phyloP scores from a whole-genome alignment of 2,113 vertebrate species.

The Microcebus lehilahytsara region DNA sequence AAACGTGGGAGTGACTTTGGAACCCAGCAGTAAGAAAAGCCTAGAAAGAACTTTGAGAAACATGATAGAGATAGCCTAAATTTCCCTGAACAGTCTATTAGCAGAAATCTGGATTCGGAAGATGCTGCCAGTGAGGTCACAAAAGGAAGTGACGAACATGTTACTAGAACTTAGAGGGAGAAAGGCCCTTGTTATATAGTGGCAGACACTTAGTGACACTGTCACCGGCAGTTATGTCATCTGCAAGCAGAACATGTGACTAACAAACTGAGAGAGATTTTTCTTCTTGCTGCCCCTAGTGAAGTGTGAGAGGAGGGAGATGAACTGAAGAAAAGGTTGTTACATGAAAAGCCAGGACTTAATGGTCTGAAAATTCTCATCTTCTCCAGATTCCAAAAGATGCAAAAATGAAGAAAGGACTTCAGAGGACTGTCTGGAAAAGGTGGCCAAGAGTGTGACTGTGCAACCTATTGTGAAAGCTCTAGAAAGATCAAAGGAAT shows the following conservation, averaged over 20 bases:
- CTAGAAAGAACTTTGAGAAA: background rate
- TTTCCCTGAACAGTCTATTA: fast-evolving
- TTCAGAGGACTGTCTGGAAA: background rate
- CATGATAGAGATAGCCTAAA: background rate
- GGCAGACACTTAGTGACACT: background rate
- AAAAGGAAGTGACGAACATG: background rate
- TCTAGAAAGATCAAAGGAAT: background rate
- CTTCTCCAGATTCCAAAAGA: background rate
- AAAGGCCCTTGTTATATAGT: background rate
- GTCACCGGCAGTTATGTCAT: background rate
- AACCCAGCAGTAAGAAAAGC: background rate
- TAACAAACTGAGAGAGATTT: fast-evolving
- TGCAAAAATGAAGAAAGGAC: background rate
- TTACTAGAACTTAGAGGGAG: background rate
- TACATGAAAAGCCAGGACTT: background rate
- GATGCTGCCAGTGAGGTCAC: no score
- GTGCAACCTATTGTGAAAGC: background rate
- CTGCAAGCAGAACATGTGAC: background rate
- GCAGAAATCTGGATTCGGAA: background rate
- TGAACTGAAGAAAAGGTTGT: background rate
- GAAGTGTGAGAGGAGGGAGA: background rate
- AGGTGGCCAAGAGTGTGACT: background rate
- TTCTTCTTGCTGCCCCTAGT: background rate
- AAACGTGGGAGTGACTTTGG: background rate
- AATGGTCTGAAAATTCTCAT: background rate